Evolutionary conservation across 2,888 invertebrate species (phyloP).

Genomic region (Pandemis cinnamomeana): DNA sequence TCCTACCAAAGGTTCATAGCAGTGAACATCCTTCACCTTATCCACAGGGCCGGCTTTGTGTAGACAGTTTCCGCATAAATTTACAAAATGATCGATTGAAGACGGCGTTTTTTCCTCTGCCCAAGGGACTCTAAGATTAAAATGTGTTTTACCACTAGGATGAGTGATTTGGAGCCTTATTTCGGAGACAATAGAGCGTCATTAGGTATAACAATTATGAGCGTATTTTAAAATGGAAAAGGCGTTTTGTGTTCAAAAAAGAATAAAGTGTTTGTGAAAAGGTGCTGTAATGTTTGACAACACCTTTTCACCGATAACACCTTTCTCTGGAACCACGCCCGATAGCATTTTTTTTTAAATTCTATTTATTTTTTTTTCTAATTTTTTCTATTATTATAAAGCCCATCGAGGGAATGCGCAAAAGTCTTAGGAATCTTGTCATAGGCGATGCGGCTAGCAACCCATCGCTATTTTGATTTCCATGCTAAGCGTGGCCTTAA

Average conservation of each 20-base stretch:
- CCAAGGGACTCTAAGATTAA: slow-evolving; percentile 31
- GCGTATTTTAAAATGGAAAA: slow-evolving; percentile 3
- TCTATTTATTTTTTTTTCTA: no score
- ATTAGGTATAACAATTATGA: background rate
- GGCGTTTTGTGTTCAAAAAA: background rate
- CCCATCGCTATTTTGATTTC: no score
- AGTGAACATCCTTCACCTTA: slow-evolving; percentile 43
- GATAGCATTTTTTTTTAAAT: no score
- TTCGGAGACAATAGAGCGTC: background rate
- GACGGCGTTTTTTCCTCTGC: slow-evolving; percentile 31
- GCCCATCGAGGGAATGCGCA: no score
- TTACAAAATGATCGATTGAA: slow-evolving; percentile 43
- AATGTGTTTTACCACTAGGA: background rate
- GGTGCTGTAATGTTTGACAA: background rate
- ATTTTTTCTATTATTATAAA: background rate
- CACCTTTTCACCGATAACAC: no score
- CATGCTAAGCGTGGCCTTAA: no score
- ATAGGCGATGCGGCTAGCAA: no score
- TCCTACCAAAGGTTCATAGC: slow-evolving; percentile 31
- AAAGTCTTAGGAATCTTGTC: no score
- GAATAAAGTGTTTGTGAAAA: background rate
- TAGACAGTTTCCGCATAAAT: slow-evolving; percentile 42
- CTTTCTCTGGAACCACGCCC: no score
- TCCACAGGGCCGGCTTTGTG: slow-evolving; percentile 41
- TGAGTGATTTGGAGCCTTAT: slow-evolving; percentile 9